Evolutionary conservation across 1,140 invertebrate genomes (phyloP).

Genomic region (Maniola jurtina): DNA sequence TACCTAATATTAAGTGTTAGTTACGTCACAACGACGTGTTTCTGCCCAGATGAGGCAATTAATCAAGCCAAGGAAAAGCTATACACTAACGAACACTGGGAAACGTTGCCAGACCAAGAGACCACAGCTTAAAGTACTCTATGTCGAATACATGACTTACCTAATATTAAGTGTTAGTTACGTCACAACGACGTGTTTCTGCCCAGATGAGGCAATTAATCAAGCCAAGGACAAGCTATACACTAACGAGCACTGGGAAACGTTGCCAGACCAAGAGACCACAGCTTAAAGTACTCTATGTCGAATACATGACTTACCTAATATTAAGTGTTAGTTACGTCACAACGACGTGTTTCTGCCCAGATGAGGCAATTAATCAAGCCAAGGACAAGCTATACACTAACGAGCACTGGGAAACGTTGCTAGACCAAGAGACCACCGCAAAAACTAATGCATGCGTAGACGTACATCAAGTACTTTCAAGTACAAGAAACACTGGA

Average conservation of each 20-base stretch:
- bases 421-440: not conserved
- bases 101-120: not conserved
- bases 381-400: conserved; percentile 2
- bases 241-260: conserved; percentile 7
- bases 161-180: too few relatives aligned
- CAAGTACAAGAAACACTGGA: too few relatives aligned
- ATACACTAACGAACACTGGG: conserved; percentile 1
- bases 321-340: too few relatives aligned
- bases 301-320: not conserved
- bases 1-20: not conserved
- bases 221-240: conserved; percentile 3
- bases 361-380: conserved; percentile 10
- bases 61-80: conserved; percentile 6
- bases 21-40: not conserved
- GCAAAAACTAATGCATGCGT: not conserved
- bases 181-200: not conserved
- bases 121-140: not conserved
- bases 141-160: not conserved
- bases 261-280: not conserved
- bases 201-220: conserved; percentile 7
- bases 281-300: not conserved
- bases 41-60: conserved; percentile 3
- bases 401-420: conserved; percentile 5
- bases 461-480: too few relatives aligned
- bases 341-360: not conserved